Conservation (phyloP, 2,888 invertebrate species). For the Crioceris asparagi region DNA sequence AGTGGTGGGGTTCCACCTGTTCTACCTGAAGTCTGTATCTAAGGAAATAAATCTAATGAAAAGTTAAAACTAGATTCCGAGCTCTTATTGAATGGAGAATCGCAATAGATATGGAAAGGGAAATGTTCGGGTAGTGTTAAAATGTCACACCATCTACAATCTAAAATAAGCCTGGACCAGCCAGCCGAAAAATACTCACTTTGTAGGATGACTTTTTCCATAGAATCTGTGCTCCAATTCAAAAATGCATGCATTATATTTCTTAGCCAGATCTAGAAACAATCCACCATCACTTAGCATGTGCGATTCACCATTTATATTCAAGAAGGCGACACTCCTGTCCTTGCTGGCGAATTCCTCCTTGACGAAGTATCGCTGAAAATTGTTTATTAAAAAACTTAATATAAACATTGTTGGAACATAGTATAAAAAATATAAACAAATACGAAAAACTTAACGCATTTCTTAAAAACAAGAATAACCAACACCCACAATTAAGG, state of each 20-base stretch:
- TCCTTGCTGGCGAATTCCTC: constrained; percentile 5
- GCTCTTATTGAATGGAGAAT: too few species aligned
- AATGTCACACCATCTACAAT: too few species aligned
- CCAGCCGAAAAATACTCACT: too few species aligned
- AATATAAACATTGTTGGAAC: background rate
- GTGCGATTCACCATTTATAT: constrained; percentile 10
- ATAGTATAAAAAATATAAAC: constrained; percentile 6
- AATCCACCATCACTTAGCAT: constrained; percentile 2
- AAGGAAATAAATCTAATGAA: background rate
- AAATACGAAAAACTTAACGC: background rate
- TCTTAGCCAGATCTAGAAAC: constrained; percentile 7
- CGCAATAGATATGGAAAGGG: too few species aligned
- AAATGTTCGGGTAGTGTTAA: too few species aligned
- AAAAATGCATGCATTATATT: constrained; percentile 9
- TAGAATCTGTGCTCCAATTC: constrained; percentile 12
- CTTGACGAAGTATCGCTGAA: constrained; percentile 10
- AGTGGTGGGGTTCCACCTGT: too few species aligned
- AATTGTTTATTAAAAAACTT: constrained; percentile 10
- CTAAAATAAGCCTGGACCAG: too few species aligned
- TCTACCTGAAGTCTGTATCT: background rate
- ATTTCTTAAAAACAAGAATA: background rate
- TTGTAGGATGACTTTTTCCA: constrained; percentile 10
- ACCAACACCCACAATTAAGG: too few species aligned
- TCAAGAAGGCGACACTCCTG: constrained; percentile 8
- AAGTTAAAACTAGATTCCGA: too few species aligned